Evolutionary conservation across 2,888 invertebrate genomes (phyloP).

Genomic region (Tricholauxania praeusta): DNA sequence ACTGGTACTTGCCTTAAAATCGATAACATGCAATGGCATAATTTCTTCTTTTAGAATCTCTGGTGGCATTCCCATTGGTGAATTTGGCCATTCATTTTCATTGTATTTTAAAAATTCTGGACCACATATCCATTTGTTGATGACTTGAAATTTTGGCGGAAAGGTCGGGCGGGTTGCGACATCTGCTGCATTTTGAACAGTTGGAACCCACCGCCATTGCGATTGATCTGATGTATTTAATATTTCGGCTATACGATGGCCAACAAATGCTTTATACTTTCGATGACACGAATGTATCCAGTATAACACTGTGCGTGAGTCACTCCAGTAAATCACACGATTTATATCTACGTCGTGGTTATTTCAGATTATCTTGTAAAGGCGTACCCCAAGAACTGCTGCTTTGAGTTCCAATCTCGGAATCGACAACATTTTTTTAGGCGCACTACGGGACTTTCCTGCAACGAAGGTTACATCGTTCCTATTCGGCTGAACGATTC

Average conservation of each 20-base stretch:
- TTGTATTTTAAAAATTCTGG: constrained; percentile 31
- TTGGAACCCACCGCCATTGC: constrained; percentile 36
- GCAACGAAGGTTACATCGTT: constrained; percentile 12
- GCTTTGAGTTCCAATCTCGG: constrained; percentile 8
- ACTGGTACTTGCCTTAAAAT: constrained; percentile 5
- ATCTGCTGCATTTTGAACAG: constrained; percentile 26
- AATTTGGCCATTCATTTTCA: constrained; percentile 33
- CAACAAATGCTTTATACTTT: constrained; percentile 33
- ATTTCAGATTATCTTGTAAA: not conserved
- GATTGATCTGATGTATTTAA: not conserved
- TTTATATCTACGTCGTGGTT: not conserved
- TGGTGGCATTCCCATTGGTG: not conserved
- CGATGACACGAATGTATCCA: constrained; percentile 17
- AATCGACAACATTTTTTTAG: constrained; percentile 15
- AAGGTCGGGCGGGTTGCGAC: constrained; percentile 8
- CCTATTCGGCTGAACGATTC: not conserved
- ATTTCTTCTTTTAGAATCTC: constrained; percentile 32
- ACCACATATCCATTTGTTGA: constrained; percentile 36
- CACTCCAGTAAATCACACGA: constrained; percentile 18
- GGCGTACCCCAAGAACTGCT: constrained; percentile 19
- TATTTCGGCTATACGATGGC: constrained; percentile 30
- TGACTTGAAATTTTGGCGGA: constrained; percentile 20
- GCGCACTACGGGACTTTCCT: constrained; percentile 24
- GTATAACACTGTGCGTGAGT: constrained; percentile 38
- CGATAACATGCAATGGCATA: not conserved